Conservation (phyloP, 2,113 vertebrate species). For the Felis catus region F.catus_Fca126_mat1.0 CM031421.1:52552001-52552500, state of each 20-base stretch:
- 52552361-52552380: constrained; percentile 11
- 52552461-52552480: neutral
- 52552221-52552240: neutral
- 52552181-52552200: neutral
- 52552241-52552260: neutral
- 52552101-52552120: neutral
- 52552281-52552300: neutral
- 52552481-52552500: constrained; percentile 5
- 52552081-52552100: neutral
- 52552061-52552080: neutral
- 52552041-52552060: neutral
- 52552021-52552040: neutral
- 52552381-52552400: constrained; percentile 46
- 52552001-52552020: neutral
- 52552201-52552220: neutral
- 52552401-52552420: neutral
- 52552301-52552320: neutral
- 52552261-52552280: neutral
- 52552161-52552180: neutral
- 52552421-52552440: constrained; percentile 33
- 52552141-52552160: neutral
- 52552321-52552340: neutral
- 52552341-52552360: neutral
- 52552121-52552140: neutral
- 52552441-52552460: constrained; percentile 40